Percentiles rank a stretch among this genome's conserved stretches.
phyloP scores from a whole-genome alignment of 2,888 invertebrate species.

The Corythucha ciliata region DNA sequence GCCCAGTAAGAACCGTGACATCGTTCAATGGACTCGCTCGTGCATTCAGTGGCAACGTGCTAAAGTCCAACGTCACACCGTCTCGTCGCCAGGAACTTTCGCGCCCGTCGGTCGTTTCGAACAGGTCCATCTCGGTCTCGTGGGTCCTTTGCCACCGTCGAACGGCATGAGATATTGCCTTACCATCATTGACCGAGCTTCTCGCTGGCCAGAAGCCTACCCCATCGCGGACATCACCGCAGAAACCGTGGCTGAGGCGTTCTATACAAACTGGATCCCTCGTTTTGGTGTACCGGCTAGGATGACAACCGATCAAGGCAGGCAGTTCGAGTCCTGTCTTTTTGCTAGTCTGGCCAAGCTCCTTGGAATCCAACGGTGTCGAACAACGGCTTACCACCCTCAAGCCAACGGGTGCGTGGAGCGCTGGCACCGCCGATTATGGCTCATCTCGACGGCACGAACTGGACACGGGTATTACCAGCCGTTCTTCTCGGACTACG shows the following conservation, averaged over 20 bases:
- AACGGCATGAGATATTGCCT: constrained; percentile 37
- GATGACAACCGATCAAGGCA: constrained; percentile 40
- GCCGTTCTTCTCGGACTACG: constrained; percentile 20
- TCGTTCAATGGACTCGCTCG: constrained; percentile 37
- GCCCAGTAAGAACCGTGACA: constrained; percentile 40
- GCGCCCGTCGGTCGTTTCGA: constrained; percentile 36
- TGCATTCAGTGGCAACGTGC: constrained; percentile 39
- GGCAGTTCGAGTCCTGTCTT: constrained; percentile 39
- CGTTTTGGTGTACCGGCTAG: constrained; percentile 40
- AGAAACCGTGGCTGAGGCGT: constrained; percentile 39
- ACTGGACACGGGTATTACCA: constrained; percentile 17
- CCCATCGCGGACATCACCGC: constrained; percentile 40
- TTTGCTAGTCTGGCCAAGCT: constrained; percentile 31
- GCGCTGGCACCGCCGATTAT: constrained; percentile 23
- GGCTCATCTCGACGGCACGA: not conserved
- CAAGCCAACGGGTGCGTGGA: constrained; percentile 21
- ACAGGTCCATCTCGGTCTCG: constrained; percentile 39
- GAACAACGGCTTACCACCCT: constrained; percentile 20
- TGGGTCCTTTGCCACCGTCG: constrained; percentile 30
- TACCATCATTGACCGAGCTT: constrained; percentile 39
- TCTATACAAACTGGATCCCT: constrained; percentile 41
- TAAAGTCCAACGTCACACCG: constrained; percentile 39
- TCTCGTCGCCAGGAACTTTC: constrained; percentile 34
- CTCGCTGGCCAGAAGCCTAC: constrained; percentile 41
- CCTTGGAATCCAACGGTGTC: too few species aligned